Evolutionary conservation across 2,888 invertebrate species (phyloP).

Genomic region (Cyclophora albipunctata): DNA sequence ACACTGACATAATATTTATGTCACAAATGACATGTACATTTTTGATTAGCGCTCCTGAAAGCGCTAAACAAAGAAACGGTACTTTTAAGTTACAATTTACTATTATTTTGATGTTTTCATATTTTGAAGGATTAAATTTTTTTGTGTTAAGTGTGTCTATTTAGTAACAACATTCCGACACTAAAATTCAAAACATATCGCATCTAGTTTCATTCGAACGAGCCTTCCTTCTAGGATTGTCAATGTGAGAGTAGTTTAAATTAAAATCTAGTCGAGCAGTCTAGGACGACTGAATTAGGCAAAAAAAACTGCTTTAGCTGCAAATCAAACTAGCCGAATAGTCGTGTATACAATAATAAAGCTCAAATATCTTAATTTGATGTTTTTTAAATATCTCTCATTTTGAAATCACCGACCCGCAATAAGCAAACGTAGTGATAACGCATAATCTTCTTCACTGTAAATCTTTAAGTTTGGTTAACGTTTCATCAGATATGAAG

Average conservation of each 20-base stretch:
- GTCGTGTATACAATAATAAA: no score
- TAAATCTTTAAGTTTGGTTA: no score
- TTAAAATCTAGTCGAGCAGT: background rate
- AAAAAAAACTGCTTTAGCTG: no score
- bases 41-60: background rate
- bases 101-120: background rate
- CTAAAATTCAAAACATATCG: slow-evolving; percentile 2
- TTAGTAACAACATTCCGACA: slow-evolving; percentile 3
- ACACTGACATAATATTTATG: background rate
- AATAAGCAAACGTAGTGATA: no score
- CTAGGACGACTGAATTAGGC: no score
- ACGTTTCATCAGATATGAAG: no score
- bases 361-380: no score
- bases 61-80: background rate
- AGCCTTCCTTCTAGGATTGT: slow-evolving; percentile 5
- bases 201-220: slow-evolving; percentile 8
- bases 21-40: background rate
- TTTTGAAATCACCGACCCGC: no score
- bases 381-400: no score
- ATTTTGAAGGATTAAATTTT: no score
- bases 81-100: background rate
- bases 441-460: no score
- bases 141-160: slow-evolving; percentile 6
- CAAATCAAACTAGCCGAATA: no score
- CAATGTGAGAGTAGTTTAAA: slow-evolving; percentile 6